These are phyloP conservation scores for Seriola quinqueradiata DNA, from an alignment of 2,113 vertebrate genomes.

Conservation along the genomic window DNA sequence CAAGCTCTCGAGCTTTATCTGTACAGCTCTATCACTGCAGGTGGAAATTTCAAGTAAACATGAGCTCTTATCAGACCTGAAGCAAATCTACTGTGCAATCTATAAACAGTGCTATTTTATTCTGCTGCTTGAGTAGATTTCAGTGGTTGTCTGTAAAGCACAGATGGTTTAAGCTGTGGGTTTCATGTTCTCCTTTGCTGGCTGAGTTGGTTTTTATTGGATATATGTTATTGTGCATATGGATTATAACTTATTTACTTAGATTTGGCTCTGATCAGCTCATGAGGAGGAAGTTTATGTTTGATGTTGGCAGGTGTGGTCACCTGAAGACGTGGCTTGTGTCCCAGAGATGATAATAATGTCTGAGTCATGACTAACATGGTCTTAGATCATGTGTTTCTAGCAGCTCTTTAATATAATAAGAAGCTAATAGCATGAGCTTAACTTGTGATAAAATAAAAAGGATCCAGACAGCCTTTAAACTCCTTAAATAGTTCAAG, in stretches of 20 bases:
- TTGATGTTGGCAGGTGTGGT: neutral
- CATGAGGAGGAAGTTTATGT: neutral
- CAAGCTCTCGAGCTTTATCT: conserved; percentile 3
- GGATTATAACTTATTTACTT: neutral
- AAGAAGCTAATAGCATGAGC: neutral
- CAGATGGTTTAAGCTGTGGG: neutral
- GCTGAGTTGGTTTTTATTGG: neutral
- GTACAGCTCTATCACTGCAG: neutral
- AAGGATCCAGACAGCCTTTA: neutral
- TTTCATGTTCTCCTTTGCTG: neutral
- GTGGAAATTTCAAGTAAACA: neutral
- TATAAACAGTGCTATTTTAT: neutral
- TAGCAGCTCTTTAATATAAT: neutral
- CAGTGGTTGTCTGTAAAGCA: neutral
- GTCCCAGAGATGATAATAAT: neutral
- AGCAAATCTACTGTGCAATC: neutral
- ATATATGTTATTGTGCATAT: neutral
- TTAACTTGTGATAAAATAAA: neutral
- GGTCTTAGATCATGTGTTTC: neutral
- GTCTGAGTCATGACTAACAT: neutral
- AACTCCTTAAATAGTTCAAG: neutral
- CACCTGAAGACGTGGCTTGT: neutral
- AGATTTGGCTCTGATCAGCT: neutral
- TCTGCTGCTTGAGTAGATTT: neutral
- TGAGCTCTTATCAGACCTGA: neutral